Evolutionary conservation across 2,113 vertebrate genomes (phyloP), one percentile per base, ranked within the genome.

Genomic region (Lepisosteus oculatus): DNA sequence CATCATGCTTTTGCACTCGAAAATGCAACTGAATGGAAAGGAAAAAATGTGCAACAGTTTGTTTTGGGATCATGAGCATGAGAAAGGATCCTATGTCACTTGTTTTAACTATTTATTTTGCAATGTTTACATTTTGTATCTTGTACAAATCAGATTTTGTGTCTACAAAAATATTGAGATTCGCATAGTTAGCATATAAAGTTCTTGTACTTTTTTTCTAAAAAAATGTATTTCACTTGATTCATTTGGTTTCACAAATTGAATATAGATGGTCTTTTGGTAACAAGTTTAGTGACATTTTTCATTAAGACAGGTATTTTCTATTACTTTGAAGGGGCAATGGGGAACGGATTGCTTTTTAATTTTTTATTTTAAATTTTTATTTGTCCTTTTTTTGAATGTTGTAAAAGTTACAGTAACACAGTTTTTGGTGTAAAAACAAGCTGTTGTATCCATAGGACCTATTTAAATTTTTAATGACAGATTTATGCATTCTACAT

Each of bases 61-160:
- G 89, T 94, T 94, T 93, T 92, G 91, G 93, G 93, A 94, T 95
- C 93, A 93, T 93, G 93, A 93, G 94, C 93, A 96, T 95, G 94
- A 94, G 93, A 87, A 91, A 89, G 89, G 93, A 90, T 94, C 93
- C 92, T 92, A 88, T 88, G 88, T 95, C 94, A 93, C 92, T 92
- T 90, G 89, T 95, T 95, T 96, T 95, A 94, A 93, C 94, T 96
- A 97, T 97, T 97, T 97, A 97, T 97, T 95, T 95, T 93, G 93
- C 92, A 90, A 94, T 95, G 95, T 96, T 96, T 96, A 96, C 95
- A 96, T 97, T 96, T 96, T 95, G 92, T 96, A 95, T 94, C 91
- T 94, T 93, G 92, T 94, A 94, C 91, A 95, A 95, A 96, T 94
- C 90, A 87, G 89, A 94, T 92, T 94, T 94, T 95, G 93, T 95